Percentiles rank a stretch among this genome's conserved stretches.
phyloP scores from a whole-genome alignment of 2,113 vertebrate genomes.

The Charina bottae region DNA sequence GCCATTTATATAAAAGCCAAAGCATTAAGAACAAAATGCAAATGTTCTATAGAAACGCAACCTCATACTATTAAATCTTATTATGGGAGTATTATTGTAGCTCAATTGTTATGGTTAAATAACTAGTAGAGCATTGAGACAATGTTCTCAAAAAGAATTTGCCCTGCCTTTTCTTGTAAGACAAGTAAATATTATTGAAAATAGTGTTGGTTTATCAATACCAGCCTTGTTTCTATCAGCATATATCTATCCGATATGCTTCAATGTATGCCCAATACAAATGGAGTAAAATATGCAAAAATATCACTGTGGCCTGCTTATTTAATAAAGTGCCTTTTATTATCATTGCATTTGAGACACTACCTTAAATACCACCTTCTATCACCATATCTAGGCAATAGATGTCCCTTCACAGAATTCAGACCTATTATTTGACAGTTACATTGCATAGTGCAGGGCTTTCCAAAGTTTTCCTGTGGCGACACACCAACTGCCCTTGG shows the following conservation, averaged over 20 bases:
- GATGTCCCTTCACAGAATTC: background rate
- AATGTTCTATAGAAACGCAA: background rate
- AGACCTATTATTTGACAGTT: background rate
- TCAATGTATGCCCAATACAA: background rate
- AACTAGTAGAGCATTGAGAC: background rate
- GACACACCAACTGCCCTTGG: no score
- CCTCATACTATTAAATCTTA: background rate
- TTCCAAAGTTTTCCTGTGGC: no score
- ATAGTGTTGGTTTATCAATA: background rate
- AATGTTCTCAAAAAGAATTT: background rate
- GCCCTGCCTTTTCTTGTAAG: background rate
- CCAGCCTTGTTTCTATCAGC: background rate
- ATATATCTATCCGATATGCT: background rate
- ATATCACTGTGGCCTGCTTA: background rate
- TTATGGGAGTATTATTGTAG: background rate
- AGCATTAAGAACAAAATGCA: background rate
- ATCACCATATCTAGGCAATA: background rate
- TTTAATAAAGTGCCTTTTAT: background rate
- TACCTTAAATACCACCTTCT: conserved; percentile 1
- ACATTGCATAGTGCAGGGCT: background rate
- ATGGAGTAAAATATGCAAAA: background rate
- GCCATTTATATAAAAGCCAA: background rate
- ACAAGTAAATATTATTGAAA: background rate
- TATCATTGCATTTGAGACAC: background rate
- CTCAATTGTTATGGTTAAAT: background rate